Evolutionary conservation across 2,113 vertebrate genomes (phyloP).

Genomic region (Poeciliopsis occidentalis): DNA sequence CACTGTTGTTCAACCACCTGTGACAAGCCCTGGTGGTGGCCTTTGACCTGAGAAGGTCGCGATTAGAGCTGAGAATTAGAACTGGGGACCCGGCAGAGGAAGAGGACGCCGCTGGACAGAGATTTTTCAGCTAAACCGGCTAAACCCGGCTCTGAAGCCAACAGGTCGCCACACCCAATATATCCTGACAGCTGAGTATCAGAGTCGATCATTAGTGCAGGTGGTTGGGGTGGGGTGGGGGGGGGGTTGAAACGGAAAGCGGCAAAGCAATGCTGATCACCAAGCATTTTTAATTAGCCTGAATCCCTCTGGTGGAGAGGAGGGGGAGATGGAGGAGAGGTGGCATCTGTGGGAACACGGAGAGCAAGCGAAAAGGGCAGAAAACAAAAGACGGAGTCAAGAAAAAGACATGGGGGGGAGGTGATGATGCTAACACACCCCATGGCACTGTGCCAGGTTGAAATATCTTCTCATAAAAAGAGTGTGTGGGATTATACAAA

Average conservation of each 20-base stretch:
- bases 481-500: conserved; percentile 38
- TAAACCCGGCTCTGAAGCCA: conserved; percentile 27
- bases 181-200: conserved; percentile 49
- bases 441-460: conserved; percentile 51
- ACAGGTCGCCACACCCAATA: conserved; percentile 44
- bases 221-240: conserved; percentile 30
- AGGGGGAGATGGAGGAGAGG: conserved; percentile 10
- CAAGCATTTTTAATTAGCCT: conserved; percentile 72
- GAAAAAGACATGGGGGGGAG: conserved; percentile 19
- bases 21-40: conserved; percentile 56
- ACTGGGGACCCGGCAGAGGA: conserved; percentile 29
- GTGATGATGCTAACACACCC: conserved; percentile 30
- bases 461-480: conserved; percentile 67
- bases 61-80: conserved; percentile 58
- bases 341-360: conserved; percentile 53
- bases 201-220: conserved; percentile 62
- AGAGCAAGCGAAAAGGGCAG: conserved; percentile 30
- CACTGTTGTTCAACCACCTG: conserved; percentile 74
- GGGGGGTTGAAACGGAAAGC: conserved; percentile 31
- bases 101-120: conserved; percentile 18
- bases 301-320: conserved; percentile 48
- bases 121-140: conserved; percentile 26
- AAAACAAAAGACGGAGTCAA: conserved; percentile 60
- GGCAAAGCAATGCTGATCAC: conserved; percentile 47
- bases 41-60: conserved; percentile 57